Evolutionary conservation across 53 echinoderm and acorn worm species (phyloP).

Genomic region (Holothuria leucospilota): DNA sequence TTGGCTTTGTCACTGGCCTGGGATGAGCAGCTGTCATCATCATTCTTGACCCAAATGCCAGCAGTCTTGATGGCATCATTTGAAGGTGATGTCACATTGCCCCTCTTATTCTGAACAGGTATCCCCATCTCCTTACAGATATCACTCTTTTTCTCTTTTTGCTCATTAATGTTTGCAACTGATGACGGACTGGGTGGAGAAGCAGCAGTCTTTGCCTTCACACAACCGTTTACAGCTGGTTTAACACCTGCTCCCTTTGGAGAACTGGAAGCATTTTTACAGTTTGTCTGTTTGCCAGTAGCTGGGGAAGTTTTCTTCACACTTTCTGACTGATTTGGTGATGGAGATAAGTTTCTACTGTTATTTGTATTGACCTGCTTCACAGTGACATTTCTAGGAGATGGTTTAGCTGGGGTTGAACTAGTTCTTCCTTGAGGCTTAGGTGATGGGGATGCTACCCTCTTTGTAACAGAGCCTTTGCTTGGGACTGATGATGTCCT

Average conservation of each 20-base stretch:
- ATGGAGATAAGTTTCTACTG: constrained; percentile 3
- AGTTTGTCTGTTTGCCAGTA: neutral
- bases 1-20: neutral
- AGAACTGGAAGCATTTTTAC: neutral
- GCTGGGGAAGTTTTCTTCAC: constrained; percentile 16
- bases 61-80: constrained; percentile 64
- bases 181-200: neutral
- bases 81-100: constrained; percentile 89
- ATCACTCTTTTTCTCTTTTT: constrained; percentile 53
- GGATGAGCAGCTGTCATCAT: constrained; percentile 55
- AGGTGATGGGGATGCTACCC: constrained; percentile 33
- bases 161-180: neutral
- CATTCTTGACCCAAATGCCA: constrained; percentile 86
- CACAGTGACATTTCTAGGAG: neutral
- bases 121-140: constrained; percentile 89
- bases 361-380: constrained; percentile 37
- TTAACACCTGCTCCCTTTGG: neutral
- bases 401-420: constrained; percentile 25
- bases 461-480: neutral
- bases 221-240: neutral
- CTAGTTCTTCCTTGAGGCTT: constrained; percentile 24
- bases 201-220: neutral
- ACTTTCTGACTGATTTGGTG: neutral
- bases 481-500: constrained; percentile 41
- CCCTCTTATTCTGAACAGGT: constrained; percentile 88